Evolutionary conservation across 1,140 invertebrate species (phyloP).

Genomic region (Pemphigus obesinymphae): DNA sequence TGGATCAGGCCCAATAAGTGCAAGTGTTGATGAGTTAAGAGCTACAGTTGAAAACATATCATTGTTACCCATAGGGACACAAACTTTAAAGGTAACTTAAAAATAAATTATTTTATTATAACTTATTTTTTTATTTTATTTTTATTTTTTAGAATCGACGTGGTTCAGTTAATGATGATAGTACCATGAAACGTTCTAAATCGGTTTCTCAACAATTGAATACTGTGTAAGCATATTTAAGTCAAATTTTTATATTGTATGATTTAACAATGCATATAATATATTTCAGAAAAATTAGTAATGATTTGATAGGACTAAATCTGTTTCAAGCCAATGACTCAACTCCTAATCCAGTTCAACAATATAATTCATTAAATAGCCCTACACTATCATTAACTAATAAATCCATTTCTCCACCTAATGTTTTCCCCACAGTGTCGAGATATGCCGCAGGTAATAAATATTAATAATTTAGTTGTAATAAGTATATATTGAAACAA

Average conservation of each 20-base stretch:
- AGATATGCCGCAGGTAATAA: slow-evolving; percentile 27
- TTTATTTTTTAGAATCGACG: slow-evolving; percentile 54
- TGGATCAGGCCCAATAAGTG: slow-evolving; percentile 78
- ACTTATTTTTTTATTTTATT: neutral
- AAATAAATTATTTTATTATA: neutral
- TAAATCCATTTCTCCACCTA: slow-evolving; percentile 40
- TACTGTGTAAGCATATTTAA: slow-evolving; percentile 17
- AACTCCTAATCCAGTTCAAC: slow-evolving; percentile 80
- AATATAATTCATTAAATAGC: slow-evolving; percentile 64
- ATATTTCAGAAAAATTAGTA: slow-evolving; percentile 62
- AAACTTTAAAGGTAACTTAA: slow-evolving; percentile 52
- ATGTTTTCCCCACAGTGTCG: neutral
- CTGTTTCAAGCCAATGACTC: slow-evolving; percentile 69
- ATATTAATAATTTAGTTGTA: neutral
- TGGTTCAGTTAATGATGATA: slow-evolving; percentile 61
- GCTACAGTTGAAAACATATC: slow-evolving; percentile 89
- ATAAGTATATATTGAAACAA: neutral
- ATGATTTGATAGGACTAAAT: slow-evolving; percentile 72
- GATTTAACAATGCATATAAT: neutral
- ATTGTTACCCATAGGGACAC: slow-evolving; percentile 68
- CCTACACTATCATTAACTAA: slow-evolving; percentile 51
- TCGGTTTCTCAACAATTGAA: slow-evolving; percentile 69
- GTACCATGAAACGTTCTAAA: slow-evolving; percentile 70
- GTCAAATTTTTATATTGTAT: too few species aligned
- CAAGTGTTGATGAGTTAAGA: slow-evolving; percentile 87